A percentile compares a stretch with the other conserved stretches of the same genome.
phyloP scores from a whole-genome alignment of 1,140 invertebrate species.

The Tetramorium alpestre region DNA sequence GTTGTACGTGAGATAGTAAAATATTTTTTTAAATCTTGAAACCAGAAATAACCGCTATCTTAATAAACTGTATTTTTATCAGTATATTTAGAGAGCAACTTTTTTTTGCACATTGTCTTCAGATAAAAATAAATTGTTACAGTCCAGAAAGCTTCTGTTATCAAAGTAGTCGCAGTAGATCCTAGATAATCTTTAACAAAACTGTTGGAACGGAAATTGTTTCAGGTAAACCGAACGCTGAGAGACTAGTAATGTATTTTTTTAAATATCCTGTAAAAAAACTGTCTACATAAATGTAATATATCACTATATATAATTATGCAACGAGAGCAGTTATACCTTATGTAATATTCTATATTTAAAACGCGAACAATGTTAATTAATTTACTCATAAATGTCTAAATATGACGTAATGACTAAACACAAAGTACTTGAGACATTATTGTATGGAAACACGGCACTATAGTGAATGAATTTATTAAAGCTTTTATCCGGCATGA shows the following conservation, averaged over 20 bases:
- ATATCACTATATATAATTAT: neutral
- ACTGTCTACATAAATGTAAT: neutral
- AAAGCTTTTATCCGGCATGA: neutral
- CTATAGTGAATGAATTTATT: slow-evolving; percentile 16
- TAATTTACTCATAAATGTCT: neutral
- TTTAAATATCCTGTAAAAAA: neutral
- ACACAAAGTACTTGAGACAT: neutral
- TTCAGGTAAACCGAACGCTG: neutral
- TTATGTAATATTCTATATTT: neutral
- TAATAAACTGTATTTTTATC: slow-evolving; percentile 23
- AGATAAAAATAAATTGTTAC: slow-evolving; percentile 46
- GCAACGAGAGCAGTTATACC: neutral
- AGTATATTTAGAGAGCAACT: slow-evolving; percentile 17
- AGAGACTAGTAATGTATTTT: neutral
- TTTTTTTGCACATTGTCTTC: neutral
- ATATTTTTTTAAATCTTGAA: slow-evolving; percentile 18
- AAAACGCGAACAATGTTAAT: neutral
- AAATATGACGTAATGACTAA: neutral
- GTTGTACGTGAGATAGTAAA: neutral
- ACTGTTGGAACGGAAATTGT: slow-evolving; percentile 36
- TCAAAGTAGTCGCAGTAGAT: neutral
- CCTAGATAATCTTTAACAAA: slow-evolving; percentile 30
- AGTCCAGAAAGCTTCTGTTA: neutral
- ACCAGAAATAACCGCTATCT: neutral
- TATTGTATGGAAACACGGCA: neutral